Evolutionary conservation across 2,888 invertebrate species (phyloP).

Genomic region (Lasioglossum marginatum): DNA sequence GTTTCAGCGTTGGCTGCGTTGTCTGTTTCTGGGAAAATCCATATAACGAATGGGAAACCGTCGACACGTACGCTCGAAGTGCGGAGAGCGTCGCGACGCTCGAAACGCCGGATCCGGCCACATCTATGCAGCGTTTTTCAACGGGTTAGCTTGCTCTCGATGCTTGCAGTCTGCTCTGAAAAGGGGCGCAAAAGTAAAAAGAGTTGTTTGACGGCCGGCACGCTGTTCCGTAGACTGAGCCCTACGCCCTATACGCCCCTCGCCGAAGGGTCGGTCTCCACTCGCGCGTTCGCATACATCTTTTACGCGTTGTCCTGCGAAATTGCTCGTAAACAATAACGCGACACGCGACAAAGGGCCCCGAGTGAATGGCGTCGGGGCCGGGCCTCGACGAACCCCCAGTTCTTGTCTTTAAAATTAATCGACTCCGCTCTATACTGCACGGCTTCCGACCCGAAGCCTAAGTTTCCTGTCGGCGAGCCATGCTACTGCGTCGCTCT

Average conservation of each 20-base stretch:
- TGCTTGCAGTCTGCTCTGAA: constrained; percentile 11
- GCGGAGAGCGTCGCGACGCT: not conserved
- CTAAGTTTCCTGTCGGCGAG: not conserved
- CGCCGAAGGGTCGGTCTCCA: not conserved
- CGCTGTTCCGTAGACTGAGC: constrained; percentile 6
- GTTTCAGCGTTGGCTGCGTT: not conserved
- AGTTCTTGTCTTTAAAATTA: constrained; percentile 47
- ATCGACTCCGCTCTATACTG: constrained; percentile 30
- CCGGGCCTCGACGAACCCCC: constrained; percentile 16
- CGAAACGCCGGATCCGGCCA: not conserved
- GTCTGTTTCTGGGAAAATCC: not conserved
- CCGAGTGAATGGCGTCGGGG: constrained; percentile 31
- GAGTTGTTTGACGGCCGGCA: constrained; percentile 11
- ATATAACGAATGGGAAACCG: not conserved
- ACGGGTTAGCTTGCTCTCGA: not conserved
- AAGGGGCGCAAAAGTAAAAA: constrained; percentile 7
- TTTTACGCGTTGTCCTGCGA: constrained; percentile 54
- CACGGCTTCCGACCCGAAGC: not conserved
- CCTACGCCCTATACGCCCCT: constrained; percentile 16
- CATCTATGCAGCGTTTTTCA: constrained; percentile 6
- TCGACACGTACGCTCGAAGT: not conserved
- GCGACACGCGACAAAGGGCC: constrained; percentile 56
- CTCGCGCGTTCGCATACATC: constrained; percentile 45
- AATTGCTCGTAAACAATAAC: constrained; percentile 64
- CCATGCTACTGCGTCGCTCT: not conserved